Evolutionary conservation across 2,888 invertebrate species (phyloP), one percentile per base, ranked within the genome.

Genomic region (Fissipunctia ypsillon): DNA sequence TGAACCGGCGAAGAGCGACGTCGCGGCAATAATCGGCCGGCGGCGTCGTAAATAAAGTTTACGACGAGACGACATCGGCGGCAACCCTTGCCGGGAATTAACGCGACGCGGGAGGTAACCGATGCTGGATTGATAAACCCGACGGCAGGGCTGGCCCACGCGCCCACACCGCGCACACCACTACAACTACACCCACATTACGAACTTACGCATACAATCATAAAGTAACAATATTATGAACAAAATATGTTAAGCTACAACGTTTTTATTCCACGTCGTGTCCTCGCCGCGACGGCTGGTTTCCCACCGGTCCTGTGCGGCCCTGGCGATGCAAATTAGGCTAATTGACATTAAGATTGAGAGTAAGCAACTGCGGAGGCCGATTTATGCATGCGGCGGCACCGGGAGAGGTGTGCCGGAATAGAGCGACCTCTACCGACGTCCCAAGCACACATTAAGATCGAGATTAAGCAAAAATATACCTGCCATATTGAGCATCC

Each of bases 31-130:
- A 94, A 94, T 94, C 94, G 93, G 85, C 87, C 87, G 91, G 88
- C 88, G 89, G 90, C 88, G 89, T 91, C 92, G 92, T 95, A 95
- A 95, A 95, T 94, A 94, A 93, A 91, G 89, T 93, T 94, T 93
- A 94, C 94, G 93, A 94, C 87, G 88, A 91, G 89, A 89, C 92
- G 92, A 92, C 91, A 90, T 88, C 88, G 92, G 88, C 88, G 90
- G 89, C 88, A 89, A 90, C 88, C 88, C 89, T 89, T 88, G 88
- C 88, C 83, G 87, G 90, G 91, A 91, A 94, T 94, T 93, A 93
- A 91, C 90, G 93, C 94, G 86, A 90, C 90, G 91, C 92, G 91
- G 92, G 93, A 90, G 93, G 93, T 90, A 87, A 87, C 87, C 86
- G 85, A 84, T 85, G 84, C 85, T 81, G 83, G 79, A 83, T 79